A percentile compares a stretch with the other conserved stretches of the same genome.
Conservation (phyloP, 1,140 invertebrate species). For the Drosophila gunungcola region DNA sequence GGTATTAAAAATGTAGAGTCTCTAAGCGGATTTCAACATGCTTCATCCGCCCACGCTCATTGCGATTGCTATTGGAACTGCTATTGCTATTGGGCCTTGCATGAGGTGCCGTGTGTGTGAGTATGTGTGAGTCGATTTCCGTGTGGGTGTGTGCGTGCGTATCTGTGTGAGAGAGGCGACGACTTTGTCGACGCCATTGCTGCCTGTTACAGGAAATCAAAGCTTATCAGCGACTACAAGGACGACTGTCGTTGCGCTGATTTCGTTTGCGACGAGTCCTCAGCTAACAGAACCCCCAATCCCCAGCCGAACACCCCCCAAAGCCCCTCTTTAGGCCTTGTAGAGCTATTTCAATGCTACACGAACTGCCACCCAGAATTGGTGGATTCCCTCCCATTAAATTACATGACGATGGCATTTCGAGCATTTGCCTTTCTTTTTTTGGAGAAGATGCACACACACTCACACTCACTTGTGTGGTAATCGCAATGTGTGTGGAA, state of each 20-base stretch:
- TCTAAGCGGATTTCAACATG: conserved; percentile 59
- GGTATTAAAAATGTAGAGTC: conserved; percentile 50
- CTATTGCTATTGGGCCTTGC: conserved; percentile 28
- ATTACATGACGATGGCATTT: conserved; percentile 66
- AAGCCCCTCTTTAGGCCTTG: conserved; percentile 26
- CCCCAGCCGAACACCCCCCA: background rate
- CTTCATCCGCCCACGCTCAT: conserved; percentile 37
- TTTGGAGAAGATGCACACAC: conserved; percentile 37
- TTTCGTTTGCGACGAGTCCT: conserved; percentile 39
- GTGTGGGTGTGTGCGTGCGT: conserved; percentile 4
- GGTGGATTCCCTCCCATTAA: conserved; percentile 52
- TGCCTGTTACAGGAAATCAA: conserved; percentile 55
- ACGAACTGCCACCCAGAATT: conserved; percentile 45
- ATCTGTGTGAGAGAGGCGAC: conserved; percentile 36
- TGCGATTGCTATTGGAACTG: conserved; percentile 37
- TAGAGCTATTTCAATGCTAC: conserved; percentile 47
- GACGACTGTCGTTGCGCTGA: conserved; percentile 61
- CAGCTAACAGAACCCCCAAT: background rate
- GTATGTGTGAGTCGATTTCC: background rate
- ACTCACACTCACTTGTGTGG: conserved; percentile 19
- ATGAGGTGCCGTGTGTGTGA: conserved; percentile 15
- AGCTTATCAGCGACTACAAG: conserved; percentile 62
- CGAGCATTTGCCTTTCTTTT: conserved; percentile 44
- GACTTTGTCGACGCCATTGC: conserved; percentile 53
- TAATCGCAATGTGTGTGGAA: conserved; percentile 55